Evolutionary conservation across 64 coral and sea anemone genomes (phyloP).

Genomic region (Dendronephthya gigantea): DNA sequence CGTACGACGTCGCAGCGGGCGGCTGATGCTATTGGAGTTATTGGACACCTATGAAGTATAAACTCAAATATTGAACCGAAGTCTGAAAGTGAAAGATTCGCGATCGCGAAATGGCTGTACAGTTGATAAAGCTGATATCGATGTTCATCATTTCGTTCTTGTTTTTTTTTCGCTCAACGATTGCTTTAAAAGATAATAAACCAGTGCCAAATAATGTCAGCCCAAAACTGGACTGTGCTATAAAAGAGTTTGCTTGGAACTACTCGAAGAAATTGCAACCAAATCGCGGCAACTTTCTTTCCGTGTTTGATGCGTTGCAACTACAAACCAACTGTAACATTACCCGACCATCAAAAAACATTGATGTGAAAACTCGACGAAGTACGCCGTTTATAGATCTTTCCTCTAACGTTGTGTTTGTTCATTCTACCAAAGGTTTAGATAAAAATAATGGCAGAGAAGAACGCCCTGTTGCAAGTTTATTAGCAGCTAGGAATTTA

Average conservation of each 20-base stretch:
- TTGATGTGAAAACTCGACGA: neutral
- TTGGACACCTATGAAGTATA: too few relatives aligned
- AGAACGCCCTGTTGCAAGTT: slow-evolving; percentile 3
- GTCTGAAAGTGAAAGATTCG: neutral
- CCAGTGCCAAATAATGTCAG: neutral
- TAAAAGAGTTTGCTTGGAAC: slow-evolving; percentile 4
- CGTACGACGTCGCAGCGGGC: too few relatives aligned
- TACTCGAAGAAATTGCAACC: neutral
- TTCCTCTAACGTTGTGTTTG: neutral
- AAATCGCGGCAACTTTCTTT: neutral
- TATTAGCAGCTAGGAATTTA: neutral
- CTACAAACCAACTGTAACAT: neutral
- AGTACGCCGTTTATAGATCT: neutral
- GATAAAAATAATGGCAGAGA: neutral
- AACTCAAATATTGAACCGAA: neutral
- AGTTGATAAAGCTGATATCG: neutral
- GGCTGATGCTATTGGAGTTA: too few relatives aligned
- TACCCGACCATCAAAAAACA: neutral
- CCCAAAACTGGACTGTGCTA: slow-evolving; percentile 7
- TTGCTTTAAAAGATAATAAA: neutral
- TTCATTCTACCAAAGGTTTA: neutral
- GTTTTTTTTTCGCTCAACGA: neutral
- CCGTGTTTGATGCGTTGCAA: neutral
- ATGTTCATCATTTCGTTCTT: neutral
- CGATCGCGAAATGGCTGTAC: neutral